Conservation (phyloP, 1,140 invertebrate species). For the Stratiolaelaps scimitus region DNA sequence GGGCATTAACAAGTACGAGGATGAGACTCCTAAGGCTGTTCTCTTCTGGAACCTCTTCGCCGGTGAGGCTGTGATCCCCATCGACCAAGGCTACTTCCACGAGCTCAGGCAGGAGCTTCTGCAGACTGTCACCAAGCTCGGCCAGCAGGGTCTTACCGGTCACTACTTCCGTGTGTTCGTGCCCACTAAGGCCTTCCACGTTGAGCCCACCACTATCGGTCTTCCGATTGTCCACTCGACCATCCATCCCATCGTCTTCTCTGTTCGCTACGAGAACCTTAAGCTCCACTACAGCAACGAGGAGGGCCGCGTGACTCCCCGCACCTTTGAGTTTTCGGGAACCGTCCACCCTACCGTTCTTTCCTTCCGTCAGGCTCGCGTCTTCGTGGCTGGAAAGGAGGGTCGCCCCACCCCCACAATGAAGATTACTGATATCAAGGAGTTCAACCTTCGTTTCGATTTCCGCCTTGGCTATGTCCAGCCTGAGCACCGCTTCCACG, state of each 20-base stretch:
- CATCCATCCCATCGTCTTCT: constrained; percentile 19
- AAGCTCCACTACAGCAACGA: constrained; percentile 16
- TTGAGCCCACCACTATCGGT: constrained; percentile 7
- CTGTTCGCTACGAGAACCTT: constrained; percentile 19
- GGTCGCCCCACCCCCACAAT: background rate
- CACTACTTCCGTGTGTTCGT: constrained; percentile 1
- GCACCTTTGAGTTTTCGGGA: background rate
- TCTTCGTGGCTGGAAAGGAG: background rate
- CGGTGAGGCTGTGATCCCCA: constrained; percentile 17
- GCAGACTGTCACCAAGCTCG: background rate
- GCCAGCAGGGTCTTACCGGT: background rate
- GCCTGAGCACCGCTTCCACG: background rate
- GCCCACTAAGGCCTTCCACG: constrained; percentile 23
- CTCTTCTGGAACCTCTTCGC: constrained; percentile 21
- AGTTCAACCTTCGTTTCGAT: constrained; percentile 9
- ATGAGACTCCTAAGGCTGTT: constrained; percentile 24
- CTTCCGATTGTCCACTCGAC: constrained; percentile 22
- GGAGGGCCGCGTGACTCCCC: background rate
- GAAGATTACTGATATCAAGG: constrained; percentile 10
- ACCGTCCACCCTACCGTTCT: constrained; percentile 16
- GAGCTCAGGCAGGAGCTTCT: constrained; percentile 4
- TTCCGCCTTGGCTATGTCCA: constrained; percentile 4
- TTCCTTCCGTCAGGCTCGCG: constrained; percentile 1
- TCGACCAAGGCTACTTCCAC: background rate
- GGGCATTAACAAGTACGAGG: constrained; percentile 7